Evolutionary conservation across 1,140 invertebrate species (phyloP).

Genomic region (Nebria ingens): DNA sequence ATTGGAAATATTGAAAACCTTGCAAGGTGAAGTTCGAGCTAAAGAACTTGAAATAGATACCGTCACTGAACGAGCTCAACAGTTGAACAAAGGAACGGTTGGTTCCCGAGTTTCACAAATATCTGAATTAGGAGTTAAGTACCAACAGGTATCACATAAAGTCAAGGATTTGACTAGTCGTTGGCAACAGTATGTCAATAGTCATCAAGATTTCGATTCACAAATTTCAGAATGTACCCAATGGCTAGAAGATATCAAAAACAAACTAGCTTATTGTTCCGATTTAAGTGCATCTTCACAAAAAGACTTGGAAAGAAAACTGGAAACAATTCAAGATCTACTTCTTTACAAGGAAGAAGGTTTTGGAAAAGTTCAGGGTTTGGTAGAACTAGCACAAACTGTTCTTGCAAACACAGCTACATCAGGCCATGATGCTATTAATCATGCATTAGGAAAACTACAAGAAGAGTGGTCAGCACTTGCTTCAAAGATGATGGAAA

Average conservation of each 20-base stretch:
- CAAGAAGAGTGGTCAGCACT: slow-evolving; percentile 86
- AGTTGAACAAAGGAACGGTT: slow-evolving; percentile 58
- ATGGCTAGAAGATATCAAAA: slow-evolving; percentile 77
- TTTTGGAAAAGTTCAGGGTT: slow-evolving; percentile 72
- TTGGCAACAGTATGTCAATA: slow-evolving; percentile 86
- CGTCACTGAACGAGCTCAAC: slow-evolving; percentile 81
- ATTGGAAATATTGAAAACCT: slow-evolving; percentile 60
- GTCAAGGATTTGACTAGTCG: slow-evolving; percentile 81
- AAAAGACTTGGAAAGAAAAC: slow-evolving; percentile 75
- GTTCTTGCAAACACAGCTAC: slow-evolving; percentile 90
- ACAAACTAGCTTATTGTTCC: slow-evolving; percentile 74
- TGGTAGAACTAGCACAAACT: slow-evolving; percentile 80
- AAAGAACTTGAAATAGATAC: slow-evolving; percentile 90
- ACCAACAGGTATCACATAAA: slow-evolving; percentile 80
- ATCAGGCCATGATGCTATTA: slow-evolving; percentile 74
- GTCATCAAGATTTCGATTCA: slow-evolving; percentile 80
- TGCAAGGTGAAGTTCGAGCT: slow-evolving; percentile 81
- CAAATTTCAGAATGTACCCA: slow-evolving; percentile 65
- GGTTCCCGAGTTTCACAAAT: slow-evolving; percentile 59
- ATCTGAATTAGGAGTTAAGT: slow-evolving; percentile 79
- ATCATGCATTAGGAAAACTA: slow-evolving; percentile 66
- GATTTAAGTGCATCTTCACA: slow-evolving; percentile 70
- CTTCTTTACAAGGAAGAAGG: slow-evolving; percentile 84
- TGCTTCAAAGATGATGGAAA: slow-evolving; percentile 79
- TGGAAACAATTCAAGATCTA: slow-evolving; percentile 75